Base-by-base conservation (phyloP, 2,113 vertebrate genomes). In the Plectropomus leopardus region DNA sequence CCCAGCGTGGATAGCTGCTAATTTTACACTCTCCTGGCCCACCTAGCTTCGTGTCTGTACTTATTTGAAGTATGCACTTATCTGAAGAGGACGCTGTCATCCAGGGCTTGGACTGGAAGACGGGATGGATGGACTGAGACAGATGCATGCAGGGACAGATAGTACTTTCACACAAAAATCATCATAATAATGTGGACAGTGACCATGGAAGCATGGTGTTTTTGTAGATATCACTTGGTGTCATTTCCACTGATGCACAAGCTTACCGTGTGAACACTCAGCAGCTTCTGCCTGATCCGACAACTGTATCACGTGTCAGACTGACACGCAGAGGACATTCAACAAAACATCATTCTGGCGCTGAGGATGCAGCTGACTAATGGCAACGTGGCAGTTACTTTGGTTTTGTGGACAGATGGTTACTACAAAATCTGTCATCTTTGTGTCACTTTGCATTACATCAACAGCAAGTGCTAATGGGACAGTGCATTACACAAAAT, bases 11-110 rank as follows among this genome's bases (percentile, higher is more conserved):
- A 78, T 64, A 72, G 70, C 59, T 73, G 76, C 84, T 76, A 77
- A 90, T 87, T 92, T 86, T 84, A 84, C 61, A 68, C 86, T 76
- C 63, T 75, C 83, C 78, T 53, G 55, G 73, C 77, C 75, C 74
- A 60, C 78, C 74, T 60, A 61, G 80, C 72, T 71, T 75, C 36
- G 42, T 85, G 81, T 82, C 63, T 68, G 42, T 63, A 28, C 61
- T 76, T 19, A 24, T 86, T 75, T 84, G 80, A 82, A 80, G 76
- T 58, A 53, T 47, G 15, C 77, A 64, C 80, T 85, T 47, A 58
- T 32, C 21, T 57, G 45, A 82, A 76, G 73, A 73, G 61, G 63
- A 42, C 21, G 11, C 83, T 36, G 68, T 61, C 80, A 72, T 65
- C 69, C 60, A 30, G 61, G 72, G 69, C 69, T 59, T 23, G 73